phyloP scores from a whole-genome alignment of 2,888 invertebrate genomes.

The Gryllus longicercus region DNA sequence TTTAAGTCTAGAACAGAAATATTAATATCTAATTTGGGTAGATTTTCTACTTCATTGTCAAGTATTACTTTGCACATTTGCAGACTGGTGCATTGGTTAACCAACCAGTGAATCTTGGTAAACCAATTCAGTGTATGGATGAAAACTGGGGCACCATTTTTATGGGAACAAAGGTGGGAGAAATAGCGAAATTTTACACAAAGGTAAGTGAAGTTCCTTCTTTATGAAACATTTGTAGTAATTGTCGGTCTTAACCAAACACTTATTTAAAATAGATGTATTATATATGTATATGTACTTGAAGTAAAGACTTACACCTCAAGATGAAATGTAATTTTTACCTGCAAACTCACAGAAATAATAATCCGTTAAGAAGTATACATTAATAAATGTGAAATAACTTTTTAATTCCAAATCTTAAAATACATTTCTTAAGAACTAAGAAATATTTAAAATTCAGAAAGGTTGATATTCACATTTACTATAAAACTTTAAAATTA shows the following conservation, averaged over 20 bases:
- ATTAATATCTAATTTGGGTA: constrained; percentile 9
- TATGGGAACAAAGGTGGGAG: constrained; percentile 69
- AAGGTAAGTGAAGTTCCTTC: constrained; percentile 51
- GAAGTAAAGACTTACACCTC: too few relatives aligned
- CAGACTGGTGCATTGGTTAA: constrained; percentile 56
- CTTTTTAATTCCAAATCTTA: too few relatives aligned
- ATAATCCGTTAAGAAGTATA: too few relatives aligned
- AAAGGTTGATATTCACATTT: too few relatives aligned
- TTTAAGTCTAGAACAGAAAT: background rate
- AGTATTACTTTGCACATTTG: constrained; percentile 38
- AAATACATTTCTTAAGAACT: too few relatives aligned
- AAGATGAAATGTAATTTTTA: too few relatives aligned
- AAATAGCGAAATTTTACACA: constrained; percentile 64
- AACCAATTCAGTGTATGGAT: constrained; percentile 72
- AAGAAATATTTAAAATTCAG: too few relatives aligned
- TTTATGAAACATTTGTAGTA: constrained; percentile 21
- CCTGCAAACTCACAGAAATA: too few relatives aligned
- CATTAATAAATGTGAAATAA: too few relatives aligned
- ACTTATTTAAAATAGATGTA: too few relatives aligned
- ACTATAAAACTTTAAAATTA: background rate
- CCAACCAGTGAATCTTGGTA: constrained; percentile 54
- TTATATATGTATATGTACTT: too few relatives aligned
- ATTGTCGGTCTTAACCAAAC: background rate
- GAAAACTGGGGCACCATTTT: constrained; percentile 68
- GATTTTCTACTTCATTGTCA: background rate